phyloP scores from a whole-genome alignment of 2,888 invertebrate genomes.

The Suillia variegata region DNA sequence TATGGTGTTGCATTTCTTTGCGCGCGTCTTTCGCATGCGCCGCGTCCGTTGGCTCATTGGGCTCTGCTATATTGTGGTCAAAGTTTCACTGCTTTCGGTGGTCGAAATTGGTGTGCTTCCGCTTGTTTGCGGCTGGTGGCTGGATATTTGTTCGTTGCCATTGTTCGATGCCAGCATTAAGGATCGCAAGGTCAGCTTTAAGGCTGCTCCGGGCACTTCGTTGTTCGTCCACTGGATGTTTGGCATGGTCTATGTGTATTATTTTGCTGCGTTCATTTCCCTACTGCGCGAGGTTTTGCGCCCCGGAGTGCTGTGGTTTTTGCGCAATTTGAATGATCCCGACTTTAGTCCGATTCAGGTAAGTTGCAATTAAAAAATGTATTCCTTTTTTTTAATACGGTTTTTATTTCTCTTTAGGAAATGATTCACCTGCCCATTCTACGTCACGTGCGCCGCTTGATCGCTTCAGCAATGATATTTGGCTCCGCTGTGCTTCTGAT shows the following conservation, averaged over 20 bases:
- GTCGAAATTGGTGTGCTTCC: slow-evolving; percentile 98
- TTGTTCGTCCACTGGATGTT: slow-evolving; percentile 99
- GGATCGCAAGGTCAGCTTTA: slow-evolving; percentile 86
- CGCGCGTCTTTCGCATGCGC: slow-evolving; percentile 78
- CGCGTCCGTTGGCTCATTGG: slow-evolving; percentile 86
- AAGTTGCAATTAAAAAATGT: slow-evolving; percentile 22
- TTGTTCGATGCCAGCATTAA: slow-evolving; percentile 82
- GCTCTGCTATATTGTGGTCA: slow-evolving; percentile 79
- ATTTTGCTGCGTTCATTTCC: slow-evolving; percentile 96
- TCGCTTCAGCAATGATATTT: slow-evolving; percentile 94
- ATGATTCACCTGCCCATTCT: slow-evolving; percentile 97
- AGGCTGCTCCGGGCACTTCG: slow-evolving; percentile 91
- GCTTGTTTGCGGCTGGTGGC: slow-evolving; percentile 98
- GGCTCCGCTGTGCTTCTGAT: slow-evolving; percentile 94
- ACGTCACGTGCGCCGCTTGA: slow-evolving; percentile 85
- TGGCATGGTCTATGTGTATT: slow-evolving; percentile 99
- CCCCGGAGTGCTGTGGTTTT: slow-evolving; percentile 97
- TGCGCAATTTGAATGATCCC: slow-evolving; percentile 97
- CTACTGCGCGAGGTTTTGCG: slow-evolving; percentile 90
- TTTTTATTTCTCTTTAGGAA: slow-evolving; percentile 66
- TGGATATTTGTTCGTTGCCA: slow-evolving; percentile 94
- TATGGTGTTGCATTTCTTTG: slow-evolving; percentile 82
- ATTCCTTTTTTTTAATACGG: no score
- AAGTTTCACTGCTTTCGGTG: slow-evolving; percentile 92
- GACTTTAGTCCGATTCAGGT: slow-evolving; percentile 99